phyloP scores from a whole-genome alignment of 2,888 invertebrate species.

The Furcula furcula region DNA sequence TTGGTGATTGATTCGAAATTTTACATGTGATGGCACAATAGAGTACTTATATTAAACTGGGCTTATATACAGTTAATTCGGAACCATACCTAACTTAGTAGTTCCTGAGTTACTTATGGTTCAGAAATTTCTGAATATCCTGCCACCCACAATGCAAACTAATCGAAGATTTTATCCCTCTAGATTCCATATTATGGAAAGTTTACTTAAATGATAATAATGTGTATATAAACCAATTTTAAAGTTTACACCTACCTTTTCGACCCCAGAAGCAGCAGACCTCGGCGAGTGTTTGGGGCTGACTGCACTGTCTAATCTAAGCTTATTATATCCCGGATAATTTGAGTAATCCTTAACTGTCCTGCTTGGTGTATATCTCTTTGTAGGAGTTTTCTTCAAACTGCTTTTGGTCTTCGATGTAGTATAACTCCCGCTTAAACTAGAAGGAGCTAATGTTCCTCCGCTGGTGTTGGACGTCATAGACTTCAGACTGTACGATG shows the following conservation, averaged over 20 bases:
- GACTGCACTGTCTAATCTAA: slow-evolving; percentile 72
- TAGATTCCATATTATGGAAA: too few species aligned
- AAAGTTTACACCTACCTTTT: slow-evolving; percentile 54
- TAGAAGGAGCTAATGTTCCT: slow-evolving; percentile 66
- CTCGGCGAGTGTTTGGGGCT: slow-evolving; percentile 75
- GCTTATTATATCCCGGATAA: slow-evolving; percentile 71
- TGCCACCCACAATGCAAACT: too few species aligned
- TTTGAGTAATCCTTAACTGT: slow-evolving; percentile 55
- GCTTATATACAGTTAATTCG: too few species aligned
- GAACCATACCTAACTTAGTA: too few species aligned
- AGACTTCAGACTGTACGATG: slow-evolving; percentile 68
- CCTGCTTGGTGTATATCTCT: slow-evolving; percentile 62
- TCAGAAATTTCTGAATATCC: too few species aligned
- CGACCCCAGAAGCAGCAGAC: slow-evolving; percentile 44
- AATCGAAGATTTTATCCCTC: too few species aligned
- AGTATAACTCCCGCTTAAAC: slow-evolving; percentile 63
- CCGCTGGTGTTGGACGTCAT: slow-evolving; percentile 63
- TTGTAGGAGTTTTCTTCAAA: slow-evolving; percentile 66
- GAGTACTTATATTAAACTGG: too few species aligned
- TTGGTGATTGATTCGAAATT: too few species aligned
- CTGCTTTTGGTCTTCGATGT: slow-evolving; percentile 71
- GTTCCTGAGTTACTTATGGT: too few species aligned
- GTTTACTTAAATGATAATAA: too few species aligned
- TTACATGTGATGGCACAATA: too few species aligned
- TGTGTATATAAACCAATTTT: too few species aligned